phyloP scores from a whole-genome alignment of 2,113 vertebrate species.

The Ciconia maguari region DNA sequence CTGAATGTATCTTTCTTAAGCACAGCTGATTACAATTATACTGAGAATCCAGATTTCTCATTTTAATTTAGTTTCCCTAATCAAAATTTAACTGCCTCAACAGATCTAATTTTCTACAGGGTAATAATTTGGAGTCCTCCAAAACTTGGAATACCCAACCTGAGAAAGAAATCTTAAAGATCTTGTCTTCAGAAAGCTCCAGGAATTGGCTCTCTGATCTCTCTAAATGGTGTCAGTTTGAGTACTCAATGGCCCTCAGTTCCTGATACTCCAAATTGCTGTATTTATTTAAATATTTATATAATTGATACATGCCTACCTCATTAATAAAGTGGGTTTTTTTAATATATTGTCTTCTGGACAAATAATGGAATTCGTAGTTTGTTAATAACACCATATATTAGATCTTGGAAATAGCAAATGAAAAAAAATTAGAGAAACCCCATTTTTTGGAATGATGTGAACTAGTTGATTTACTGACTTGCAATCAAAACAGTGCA shows the following conservation, averaged over 20 bases:
- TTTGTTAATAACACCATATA: background rate
- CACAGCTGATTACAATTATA: background rate
- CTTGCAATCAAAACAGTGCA: background rate
- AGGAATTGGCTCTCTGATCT: background rate
- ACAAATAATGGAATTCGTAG: background rate
- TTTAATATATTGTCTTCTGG: background rate
- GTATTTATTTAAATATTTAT: background rate
- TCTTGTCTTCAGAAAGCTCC: background rate
- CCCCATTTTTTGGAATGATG: background rate
- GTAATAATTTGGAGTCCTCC: background rate
- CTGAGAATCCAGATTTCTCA: background rate
- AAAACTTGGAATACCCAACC: background rate
- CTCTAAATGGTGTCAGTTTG: background rate
- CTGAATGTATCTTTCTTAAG: background rate
- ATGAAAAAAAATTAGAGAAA: background rate
- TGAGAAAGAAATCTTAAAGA: background rate
- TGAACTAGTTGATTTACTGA: background rate
- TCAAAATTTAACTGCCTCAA: constrained; percentile 2
- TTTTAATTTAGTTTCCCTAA: constrained; percentile 32
- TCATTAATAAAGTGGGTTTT: background rate
- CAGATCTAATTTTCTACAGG: background rate
- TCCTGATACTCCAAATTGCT: background rate
- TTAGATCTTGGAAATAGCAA: background rate
- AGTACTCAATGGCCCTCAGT: background rate
- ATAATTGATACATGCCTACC: background rate